Percentiles rank a stretch among this genome's conserved stretches.
phyloP scores from a whole-genome alignment of 2,113 vertebrate species.

The Sander lucioperca region DNA sequence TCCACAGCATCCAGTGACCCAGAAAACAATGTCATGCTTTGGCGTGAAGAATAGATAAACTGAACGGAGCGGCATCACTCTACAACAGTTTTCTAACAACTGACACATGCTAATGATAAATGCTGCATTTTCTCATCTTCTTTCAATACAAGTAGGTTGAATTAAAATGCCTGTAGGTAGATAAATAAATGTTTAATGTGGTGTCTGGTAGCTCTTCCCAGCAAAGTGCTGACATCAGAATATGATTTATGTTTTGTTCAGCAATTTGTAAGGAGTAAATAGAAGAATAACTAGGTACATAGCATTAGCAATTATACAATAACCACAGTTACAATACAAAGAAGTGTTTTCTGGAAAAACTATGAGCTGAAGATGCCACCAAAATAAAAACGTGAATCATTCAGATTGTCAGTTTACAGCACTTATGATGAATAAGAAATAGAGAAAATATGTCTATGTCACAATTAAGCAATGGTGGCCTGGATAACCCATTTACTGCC shows the following conservation, averaged over 20 bases:
- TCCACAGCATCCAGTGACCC: slow-evolving; percentile 63
- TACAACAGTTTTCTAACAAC: not conserved
- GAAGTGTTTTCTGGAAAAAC: not conserved
- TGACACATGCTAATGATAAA: not conserved
- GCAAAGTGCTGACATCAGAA: not conserved
- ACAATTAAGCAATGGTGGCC: no score
- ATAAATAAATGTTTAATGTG: not conserved
- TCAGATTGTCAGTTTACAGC: not conserved
- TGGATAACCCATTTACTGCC: not conserved
- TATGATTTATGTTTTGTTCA: not conserved
- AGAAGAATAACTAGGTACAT: not conserved
- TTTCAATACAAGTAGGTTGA: not conserved
- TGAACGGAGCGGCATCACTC: slow-evolving; percentile 1
- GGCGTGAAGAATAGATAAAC: slow-evolving; percentile 32
- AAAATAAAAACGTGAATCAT: not conserved
- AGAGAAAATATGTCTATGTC: no score
- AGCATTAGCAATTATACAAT: slow-evolving; percentile 4
- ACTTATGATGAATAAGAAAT: not conserved
- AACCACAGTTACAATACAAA: not conserved
- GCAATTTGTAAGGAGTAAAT: slow-evolving; percentile 18
- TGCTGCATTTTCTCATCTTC: not conserved
- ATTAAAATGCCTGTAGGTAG: not conserved
- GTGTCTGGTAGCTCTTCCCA: no score
- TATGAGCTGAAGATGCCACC: not conserved
- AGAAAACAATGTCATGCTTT: slow-evolving; percentile 51